Conservation (phyloP, 2,797 vertebrate species). For the Caiman crocodilus region DNA sequence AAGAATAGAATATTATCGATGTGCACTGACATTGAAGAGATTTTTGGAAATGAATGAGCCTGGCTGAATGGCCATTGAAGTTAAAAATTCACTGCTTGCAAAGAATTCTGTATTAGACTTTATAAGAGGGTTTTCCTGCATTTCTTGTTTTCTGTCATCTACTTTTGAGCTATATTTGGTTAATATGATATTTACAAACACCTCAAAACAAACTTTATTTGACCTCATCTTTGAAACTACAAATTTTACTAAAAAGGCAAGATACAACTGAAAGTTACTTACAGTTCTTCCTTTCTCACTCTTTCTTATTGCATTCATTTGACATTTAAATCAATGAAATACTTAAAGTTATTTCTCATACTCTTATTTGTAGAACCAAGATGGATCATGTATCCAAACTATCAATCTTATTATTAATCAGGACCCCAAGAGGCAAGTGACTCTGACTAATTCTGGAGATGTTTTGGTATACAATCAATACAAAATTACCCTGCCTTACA, state of each 20-base stretch:
- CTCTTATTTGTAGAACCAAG: constrained; percentile 88
- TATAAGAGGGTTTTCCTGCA: not conserved
- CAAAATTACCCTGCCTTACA: constrained; percentile 93
- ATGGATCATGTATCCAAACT: constrained; percentile 94
- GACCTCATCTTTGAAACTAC: not conserved
- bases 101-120: not conserved
- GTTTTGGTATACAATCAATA: constrained; percentile 93
- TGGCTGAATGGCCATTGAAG: not conserved
- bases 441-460: constrained; percentile 92
- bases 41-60: not conserved
- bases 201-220: not conserved
- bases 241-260: not conserved
- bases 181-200: not conserved
- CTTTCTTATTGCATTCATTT: not conserved
- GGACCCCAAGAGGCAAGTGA: constrained; percentile 93
- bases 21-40: not conserved
- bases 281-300: not conserved
- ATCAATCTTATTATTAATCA: constrained; percentile 91
- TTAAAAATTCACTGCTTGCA: not conserved
- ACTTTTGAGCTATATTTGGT: not conserved
- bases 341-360: not conserved
- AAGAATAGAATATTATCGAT: not conserved
- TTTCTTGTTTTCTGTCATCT: not conserved
- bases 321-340: not conserved
- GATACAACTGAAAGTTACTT: not conserved